phyloP scores from a whole-genome alignment of 2,797 vertebrate species.

The Dryobates pubescens region DNA sequence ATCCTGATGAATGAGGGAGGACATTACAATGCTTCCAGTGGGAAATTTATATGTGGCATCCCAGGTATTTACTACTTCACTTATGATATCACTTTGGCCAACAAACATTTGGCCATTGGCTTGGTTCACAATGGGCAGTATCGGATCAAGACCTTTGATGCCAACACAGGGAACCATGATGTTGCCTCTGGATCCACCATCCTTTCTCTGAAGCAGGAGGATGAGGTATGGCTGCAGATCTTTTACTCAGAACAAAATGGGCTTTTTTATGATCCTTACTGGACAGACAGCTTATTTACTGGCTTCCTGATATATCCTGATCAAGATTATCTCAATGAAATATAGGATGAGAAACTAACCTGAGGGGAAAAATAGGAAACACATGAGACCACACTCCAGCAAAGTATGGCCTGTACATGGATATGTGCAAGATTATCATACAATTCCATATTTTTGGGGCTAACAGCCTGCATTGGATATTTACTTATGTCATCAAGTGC shows the following conservation, averaged over 20 bases:
- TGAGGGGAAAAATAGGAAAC: too few relatives aligned
- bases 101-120: conserved; percentile 96
- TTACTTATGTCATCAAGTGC: not conserved
- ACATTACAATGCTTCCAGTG: conserved; percentile 90
- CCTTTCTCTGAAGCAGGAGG: conserved; percentile 85
- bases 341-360: conserved; percentile 61
- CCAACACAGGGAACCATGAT: conserved; percentile 95
- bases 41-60: conserved; percentile 91
- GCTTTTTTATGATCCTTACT: conserved; percentile 95
- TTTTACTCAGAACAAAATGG: conserved; percentile 98
- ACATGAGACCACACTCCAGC: not conserved
- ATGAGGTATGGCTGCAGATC: conserved; percentile 98
- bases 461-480: not conserved
- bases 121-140: conserved; percentile 96
- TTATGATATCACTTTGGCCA: conserved; percentile 95
- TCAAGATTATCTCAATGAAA: conserved; percentile 82
- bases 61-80: conserved; percentile 96
- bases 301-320: conserved; percentile 96
- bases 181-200: conserved; percentile 95
- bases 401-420: not conserved
- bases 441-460: not conserved
- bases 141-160: conserved; percentile 95
- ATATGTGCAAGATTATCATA: not conserved
- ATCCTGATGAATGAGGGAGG: conserved; percentile 94
- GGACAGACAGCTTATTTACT: conserved; percentile 97